These are phyloP conservation scores for Mustela lutreola DNA, from an alignment of 2,113 vertebrate species.

Conservation along the genomic window DNA sequence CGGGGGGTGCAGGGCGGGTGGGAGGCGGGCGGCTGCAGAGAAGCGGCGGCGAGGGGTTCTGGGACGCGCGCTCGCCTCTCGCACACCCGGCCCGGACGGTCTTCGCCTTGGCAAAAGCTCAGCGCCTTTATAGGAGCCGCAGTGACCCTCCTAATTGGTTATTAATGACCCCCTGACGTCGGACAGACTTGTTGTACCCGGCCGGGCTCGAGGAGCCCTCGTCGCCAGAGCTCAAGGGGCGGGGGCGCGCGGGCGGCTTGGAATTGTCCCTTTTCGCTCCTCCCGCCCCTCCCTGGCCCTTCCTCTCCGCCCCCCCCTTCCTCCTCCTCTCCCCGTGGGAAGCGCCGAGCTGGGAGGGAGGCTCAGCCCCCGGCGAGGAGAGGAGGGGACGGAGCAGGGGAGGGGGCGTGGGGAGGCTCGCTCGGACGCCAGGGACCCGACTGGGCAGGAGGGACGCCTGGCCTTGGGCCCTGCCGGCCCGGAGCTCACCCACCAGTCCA, in stretches of 20 bases:
- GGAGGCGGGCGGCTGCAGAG: not conserved
- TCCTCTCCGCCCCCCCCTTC: slow-evolving; percentile 25
- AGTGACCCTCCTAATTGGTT: slow-evolving; percentile 97
- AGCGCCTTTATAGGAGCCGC: slow-evolving; percentile 93
- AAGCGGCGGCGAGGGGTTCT: slow-evolving; percentile 3
- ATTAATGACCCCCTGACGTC: slow-evolving; percentile 97
- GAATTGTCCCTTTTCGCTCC: slow-evolving; percentile 63
- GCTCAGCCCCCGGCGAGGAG: not conserved
- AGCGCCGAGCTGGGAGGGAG: slow-evolving; percentile 55
- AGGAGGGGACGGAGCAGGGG: not conserved
- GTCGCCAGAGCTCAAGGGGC: slow-evolving; percentile 65
- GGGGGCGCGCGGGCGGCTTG: slow-evolving; percentile 65
- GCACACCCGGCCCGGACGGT: slow-evolving; percentile 68
- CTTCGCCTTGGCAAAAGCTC: slow-evolving; percentile 81
- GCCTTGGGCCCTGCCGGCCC: not conserved
- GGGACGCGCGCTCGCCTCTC: slow-evolving; percentile 56
- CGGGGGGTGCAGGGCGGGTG: not conserved
- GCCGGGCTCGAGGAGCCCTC: slow-evolving; percentile 83
- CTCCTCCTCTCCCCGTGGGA: slow-evolving; percentile 81
- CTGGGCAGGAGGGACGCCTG: not conserved
- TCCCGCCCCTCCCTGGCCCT: slow-evolving; percentile 65
- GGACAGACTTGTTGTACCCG: slow-evolving; percentile 88
- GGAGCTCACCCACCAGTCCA: not conserved
- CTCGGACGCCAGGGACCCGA: not conserved
- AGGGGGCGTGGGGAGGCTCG: not conserved